Base-by-base conservation (phyloP, 2,888 invertebrate species). In the Xestoiulus laeticollis region DNA sequence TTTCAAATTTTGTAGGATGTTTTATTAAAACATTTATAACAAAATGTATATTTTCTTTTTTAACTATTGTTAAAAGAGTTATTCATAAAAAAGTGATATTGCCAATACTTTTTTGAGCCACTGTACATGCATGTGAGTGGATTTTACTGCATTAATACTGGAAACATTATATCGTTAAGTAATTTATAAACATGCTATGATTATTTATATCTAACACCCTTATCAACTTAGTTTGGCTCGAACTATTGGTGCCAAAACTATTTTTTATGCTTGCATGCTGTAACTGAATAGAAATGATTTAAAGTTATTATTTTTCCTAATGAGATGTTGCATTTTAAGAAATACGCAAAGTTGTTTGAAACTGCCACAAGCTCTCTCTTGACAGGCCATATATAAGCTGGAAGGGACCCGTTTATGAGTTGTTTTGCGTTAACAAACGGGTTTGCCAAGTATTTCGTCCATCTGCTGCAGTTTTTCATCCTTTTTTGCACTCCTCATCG, bases 401-500 rank as follows among this genome's bases (percentile, higher is more conserved):
- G 14, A 78, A 78, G 78, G 78, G 78, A 30, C 78, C 30, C 32
- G 30, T 78, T 78, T 78, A 78, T 78, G 78, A 78, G 78, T 78
- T 78, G 78, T 78, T 78, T 78, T 78, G 78, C 78, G 78, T 78
- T 78, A 78, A 14, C 30, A 78, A 78, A 78, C 78, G 78, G 30
- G 78, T 78, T 78, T 78, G 78, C 78, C 78, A 78, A 16, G 30
- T 78, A 78, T 78, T 78, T 30, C 78, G 78, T 30, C 78, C 78
- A 78, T 78, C 78, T 78, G 78, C 78, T 26, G 78, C 78, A 78
- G 30, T 78, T 32, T 78, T 78, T 78, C 78, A 78, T 78, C 78
- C 26, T 78, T 68, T 48, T 78, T 78, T 68, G 68, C n/a, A 12
- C 12, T 26, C 68, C 68, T 68, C 68, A 68, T 78, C 78, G 78